A percentile compares a stretch with the other conserved stretches of the same genome.
phyloP scores from a whole-genome alignment of 2,888 invertebrate genomes.

The Barypeithes pellucidus region DNA sequence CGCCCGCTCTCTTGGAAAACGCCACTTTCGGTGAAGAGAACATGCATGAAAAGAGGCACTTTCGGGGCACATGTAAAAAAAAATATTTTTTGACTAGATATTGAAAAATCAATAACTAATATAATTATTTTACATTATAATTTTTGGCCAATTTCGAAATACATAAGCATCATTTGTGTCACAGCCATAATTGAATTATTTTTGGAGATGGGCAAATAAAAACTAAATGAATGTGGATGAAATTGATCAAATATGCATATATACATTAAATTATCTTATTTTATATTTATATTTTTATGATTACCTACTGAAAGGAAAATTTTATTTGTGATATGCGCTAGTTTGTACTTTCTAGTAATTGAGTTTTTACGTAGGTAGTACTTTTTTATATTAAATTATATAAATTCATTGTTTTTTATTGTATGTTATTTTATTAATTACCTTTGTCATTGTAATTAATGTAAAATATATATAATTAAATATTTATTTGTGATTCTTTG shows the following conservation, averaged over 20 bases:
- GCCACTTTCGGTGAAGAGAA: too few relatives aligned
- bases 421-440: constrained; percentile 18
- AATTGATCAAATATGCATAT: background rate
- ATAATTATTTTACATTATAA: too few relatives aligned
- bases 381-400: constrained; percentile 16
- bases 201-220: background rate
- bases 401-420: constrained; percentile 36
- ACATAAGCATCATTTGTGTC: too few relatives aligned
- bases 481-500: constrained; percentile 69
- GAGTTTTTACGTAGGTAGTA: constrained; percentile 20
- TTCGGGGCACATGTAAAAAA: too few relatives aligned
- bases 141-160: too few relatives aligned
- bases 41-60: too few relatives aligned
- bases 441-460: constrained; percentile 42
- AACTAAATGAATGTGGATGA: background rate
- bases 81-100: too few relatives aligned
- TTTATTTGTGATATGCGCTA: constrained; percentile 35
- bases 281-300: background rate
- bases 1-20: too few relatives aligned
- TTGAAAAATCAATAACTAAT: too few relatives aligned
- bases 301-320: background rate
- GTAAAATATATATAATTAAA: constrained; percentile 52
- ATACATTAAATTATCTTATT: background rate
- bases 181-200: background rate
- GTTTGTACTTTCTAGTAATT: constrained; percentile 24